Percentiles rank a stretch among this genome's conserved stretches.
Evolutionary conservation across 2,113 vertebrate genomes (phyloP).

Genomic region (Trochalopteron elliotii): DNA sequence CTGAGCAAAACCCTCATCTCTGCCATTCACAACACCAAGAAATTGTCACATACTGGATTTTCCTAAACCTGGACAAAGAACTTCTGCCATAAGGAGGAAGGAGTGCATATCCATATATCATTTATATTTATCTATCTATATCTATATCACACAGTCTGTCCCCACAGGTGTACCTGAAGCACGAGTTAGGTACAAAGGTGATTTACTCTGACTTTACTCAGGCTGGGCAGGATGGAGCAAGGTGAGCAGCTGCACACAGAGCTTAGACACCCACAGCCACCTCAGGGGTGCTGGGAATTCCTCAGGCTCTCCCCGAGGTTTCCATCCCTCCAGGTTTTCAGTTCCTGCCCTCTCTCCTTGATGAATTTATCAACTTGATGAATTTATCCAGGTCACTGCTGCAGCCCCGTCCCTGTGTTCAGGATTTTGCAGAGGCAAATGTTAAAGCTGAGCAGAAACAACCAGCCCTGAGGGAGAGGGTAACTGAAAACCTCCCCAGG

Average conservation of each 20-base stretch:
- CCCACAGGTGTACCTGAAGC: not conserved
- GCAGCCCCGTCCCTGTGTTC: not conserved
- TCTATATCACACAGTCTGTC: accelerated
- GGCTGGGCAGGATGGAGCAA: not conserved
- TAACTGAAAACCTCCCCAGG: not conserved
- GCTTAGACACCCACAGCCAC: not conserved
- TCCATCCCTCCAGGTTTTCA: accelerated
- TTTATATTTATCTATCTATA: too few species aligned
- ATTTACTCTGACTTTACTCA: not conserved
- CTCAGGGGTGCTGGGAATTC: not conserved
- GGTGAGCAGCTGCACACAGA: not conserved
- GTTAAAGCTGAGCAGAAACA: not conserved
- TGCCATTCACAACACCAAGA: accelerated
- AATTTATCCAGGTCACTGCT: not conserved
- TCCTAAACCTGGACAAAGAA: not conserved
- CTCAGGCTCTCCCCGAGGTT: not conserved
- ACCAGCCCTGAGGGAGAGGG: accelerated
- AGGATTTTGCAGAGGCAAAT: not conserved
- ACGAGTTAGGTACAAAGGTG: not conserved
- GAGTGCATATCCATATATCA: not conserved
- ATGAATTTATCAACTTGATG: not conserved
- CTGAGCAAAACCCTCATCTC: not conserved
- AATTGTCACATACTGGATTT: not conserved
- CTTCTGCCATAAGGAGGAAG: not conserved
- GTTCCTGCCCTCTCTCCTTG: not conserved